phyloP scores from a whole-genome alignment of 2,888 invertebrate genomes.

The Aphidius colemani region DNA sequence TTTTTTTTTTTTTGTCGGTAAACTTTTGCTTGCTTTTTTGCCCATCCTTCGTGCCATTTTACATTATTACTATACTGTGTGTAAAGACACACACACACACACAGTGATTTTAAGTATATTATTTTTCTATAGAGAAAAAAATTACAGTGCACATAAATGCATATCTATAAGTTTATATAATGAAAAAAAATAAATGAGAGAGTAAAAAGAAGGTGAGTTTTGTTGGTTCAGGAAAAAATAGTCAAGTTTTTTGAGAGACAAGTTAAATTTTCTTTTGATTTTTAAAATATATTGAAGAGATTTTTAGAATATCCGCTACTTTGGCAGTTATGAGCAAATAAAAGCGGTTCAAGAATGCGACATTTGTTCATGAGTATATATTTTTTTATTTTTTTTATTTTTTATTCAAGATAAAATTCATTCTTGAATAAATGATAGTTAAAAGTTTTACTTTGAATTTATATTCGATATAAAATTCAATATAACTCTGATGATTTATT shows the following conservation, averaged over 20 bases:
- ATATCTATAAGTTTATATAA: too few relatives aligned
- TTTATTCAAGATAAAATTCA: neutral
- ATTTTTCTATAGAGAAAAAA: too few relatives aligned
- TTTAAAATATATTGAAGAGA: constrained; percentile 26
- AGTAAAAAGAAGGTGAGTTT: too few relatives aligned
- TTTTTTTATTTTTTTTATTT: neutral
- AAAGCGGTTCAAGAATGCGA: constrained; percentile 23
- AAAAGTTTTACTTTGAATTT: constrained; percentile 10
- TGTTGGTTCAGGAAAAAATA: neutral
- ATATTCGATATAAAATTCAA: too few relatives aligned
- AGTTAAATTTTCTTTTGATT: too few relatives aligned
- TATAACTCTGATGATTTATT: too few relatives aligned
- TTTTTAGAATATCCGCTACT: constrained; percentile 43
- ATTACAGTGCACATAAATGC: constrained; percentile 1
- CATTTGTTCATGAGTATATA: constrained; percentile 6
- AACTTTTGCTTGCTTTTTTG: neutral
- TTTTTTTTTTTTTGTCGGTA: neutral
- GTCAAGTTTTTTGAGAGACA: too few relatives aligned
- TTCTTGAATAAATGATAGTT: neutral
- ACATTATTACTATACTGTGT: neutral
- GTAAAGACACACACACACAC: too few relatives aligned
- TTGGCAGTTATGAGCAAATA: constrained; percentile 26
- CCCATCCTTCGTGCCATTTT: constrained; percentile 1
- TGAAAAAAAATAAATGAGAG: too few relatives aligned
- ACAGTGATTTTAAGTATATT: too few relatives aligned